phyloP scores from a whole-genome alignment of 2,888 invertebrate genomes.

The Poecilus cupreus region DNA sequence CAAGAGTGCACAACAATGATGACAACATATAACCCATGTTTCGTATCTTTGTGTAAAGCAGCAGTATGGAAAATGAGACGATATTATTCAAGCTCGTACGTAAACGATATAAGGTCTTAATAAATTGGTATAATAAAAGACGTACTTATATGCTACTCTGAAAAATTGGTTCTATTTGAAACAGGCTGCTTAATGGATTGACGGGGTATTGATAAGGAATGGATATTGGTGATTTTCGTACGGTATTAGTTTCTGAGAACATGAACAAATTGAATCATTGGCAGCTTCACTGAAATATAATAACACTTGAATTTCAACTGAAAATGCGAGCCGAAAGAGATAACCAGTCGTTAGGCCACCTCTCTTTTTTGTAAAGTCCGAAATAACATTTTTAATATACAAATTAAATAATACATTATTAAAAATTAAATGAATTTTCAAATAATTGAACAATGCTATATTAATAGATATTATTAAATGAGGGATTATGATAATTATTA shows the following conservation, averaged over 20 bases:
- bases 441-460: no score
- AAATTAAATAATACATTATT: no score
- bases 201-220: background rate
- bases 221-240: background rate
- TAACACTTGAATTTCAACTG: no score
- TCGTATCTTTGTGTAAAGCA: background rate
- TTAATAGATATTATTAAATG: no score
- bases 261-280: background rate
- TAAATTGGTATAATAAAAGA: slow-evolving; percentile 24
- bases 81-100: background rate
- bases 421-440: no score
- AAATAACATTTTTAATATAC: no score
- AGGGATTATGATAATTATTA: no score
- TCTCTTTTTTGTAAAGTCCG: no score
- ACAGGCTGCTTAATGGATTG: slow-evolving; percentile 8
- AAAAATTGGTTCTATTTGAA: slow-evolving; percentile 15
- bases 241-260: background rate
- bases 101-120: slow-evolving; percentile 15
- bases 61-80: background rate
- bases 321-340: no score
- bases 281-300: no score
- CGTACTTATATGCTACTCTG: slow-evolving; percentile 16
- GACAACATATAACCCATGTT: background rate
- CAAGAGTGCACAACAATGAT: background rate
- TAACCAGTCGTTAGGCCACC: no score